Percentiles rank a stretch among this genome's conserved stretches.
These are phyloP conservation scores for Drosophila mettleri DNA, from an alignment of 2,888 invertebrate species.

Conservation along the genomic window DNA sequence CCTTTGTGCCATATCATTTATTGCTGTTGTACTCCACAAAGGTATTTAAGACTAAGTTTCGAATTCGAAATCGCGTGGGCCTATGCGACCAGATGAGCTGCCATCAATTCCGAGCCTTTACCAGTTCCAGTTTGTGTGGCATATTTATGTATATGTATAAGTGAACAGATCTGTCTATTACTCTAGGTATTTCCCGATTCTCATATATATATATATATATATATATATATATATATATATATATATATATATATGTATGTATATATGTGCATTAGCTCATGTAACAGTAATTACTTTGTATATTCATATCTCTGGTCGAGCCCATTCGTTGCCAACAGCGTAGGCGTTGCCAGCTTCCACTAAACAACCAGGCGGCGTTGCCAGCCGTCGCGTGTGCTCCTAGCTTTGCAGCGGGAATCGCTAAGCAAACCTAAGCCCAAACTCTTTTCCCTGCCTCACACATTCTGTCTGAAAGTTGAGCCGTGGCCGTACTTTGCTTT, in stretches of 20 bases:
- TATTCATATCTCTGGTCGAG: constrained; percentile 19
- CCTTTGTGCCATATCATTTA: constrained; percentile 72
- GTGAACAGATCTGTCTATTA: constrained; percentile 58
- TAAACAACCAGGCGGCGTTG: constrained; percentile 24
- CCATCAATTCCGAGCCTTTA: constrained; percentile 27
- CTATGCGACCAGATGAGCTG: constrained; percentile 22
- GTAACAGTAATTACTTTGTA: constrained; percentile 11
- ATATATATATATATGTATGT: background rate
- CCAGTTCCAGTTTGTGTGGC: constrained; percentile 53
- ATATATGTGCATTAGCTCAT: constrained; percentile 19
- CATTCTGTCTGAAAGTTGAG: background rate
- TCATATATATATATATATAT: constrained; percentile 25
- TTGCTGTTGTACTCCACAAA: constrained; percentile 69
- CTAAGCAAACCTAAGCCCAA: background rate
- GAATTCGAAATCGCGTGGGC: constrained; percentile 18
- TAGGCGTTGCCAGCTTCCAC: constrained; percentile 51
- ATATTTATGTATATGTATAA: constrained; percentile 68
- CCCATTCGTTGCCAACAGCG: constrained; percentile 34
- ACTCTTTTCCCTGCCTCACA: background rate
- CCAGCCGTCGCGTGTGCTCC: constrained; percentile 18
- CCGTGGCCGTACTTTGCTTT: constrained; percentile 6
- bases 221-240: constrained; percentile 3
- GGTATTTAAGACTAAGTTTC: constrained; percentile 42
- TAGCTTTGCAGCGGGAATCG: too few species aligned
- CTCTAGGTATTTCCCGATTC: constrained; percentile 52